Base-by-base conservation (phyloP, 2,797 vertebrate species). In the Scolopax bukidnonensis region DNA sequence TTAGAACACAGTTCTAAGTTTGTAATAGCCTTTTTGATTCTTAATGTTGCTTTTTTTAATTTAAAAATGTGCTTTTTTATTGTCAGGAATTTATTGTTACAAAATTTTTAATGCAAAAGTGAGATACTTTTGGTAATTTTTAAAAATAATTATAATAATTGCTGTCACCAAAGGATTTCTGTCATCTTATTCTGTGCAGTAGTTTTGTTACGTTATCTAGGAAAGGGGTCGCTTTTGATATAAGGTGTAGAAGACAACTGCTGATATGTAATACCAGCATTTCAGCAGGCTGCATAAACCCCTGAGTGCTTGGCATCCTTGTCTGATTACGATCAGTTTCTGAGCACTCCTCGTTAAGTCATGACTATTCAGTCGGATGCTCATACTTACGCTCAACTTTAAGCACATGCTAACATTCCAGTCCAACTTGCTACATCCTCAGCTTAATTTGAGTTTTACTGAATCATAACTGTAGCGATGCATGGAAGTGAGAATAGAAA, bases 1-100 rank as follows among this genome's bases (percentile, higher is more conserved):
- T 96, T 92, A 94, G 79, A 95, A 43, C 28, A 68, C 3, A 23
- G 24, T 69, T 97, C 60, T 82, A 64, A 81, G 84, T 92, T 82
- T 65, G 60, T 60, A 79, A 63, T 53, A 15, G 21, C 38, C 0
- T 16, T 71, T 92, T 56, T 70, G 1, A 60, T 40, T 41, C 5
- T 74, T 48, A 20, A 10, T 45, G 5, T 30, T 87, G 8, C 4
- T 21, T 38, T 43, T 43, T 60, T 78, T 4, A 38, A 54, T 63
- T 69, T 23, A 3, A 76, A 89, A 53, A 76, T 17, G 0, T 25
- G 4, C 1, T 20, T 64, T 32, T 73, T 59, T 81, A 16, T 86
- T 59, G 3, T 10, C 48, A 61, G 21, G 43, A 12, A 60, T 50
- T 77, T 63, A 64, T 56, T 5, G 6, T 70, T 25, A 36, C 11